Conservation (phyloP, 2,113 vertebrate species). For the Dicerorhinus sumatrensis region DNA sequence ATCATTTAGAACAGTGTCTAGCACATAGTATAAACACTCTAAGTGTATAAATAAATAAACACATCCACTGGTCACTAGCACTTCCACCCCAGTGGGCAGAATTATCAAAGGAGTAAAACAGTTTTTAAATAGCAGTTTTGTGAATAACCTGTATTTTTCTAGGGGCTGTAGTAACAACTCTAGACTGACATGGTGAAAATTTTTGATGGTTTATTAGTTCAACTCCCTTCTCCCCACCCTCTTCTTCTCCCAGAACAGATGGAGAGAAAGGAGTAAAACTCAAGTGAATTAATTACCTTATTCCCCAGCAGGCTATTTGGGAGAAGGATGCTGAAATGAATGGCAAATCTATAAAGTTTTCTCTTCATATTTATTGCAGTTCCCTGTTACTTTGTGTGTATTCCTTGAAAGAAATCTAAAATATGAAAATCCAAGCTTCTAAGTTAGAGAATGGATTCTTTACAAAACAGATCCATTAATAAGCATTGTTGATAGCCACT, state of each 20-base stretch:
- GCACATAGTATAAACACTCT: not conserved
- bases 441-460: not conserved
- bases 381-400: not conserved
- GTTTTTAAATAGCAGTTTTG: not conserved
- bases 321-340: slow-evolving; percentile 1
- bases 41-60: not conserved
- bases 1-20: not conserved
- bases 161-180: not conserved
- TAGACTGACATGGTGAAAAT: not conserved
- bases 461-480: not conserved
- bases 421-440: not conserved
- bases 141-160: not conserved
- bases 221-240: not conserved
- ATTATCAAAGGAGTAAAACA: not conserved
- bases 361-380: not conserved
- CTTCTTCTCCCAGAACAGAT: not conserved
- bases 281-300: slow-evolving; percentile 41
- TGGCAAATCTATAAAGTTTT: not conserved
- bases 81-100: not conserved
- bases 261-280: slow-evolving; percentile 16
- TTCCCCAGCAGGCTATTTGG: not conserved
- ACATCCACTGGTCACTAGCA: not conserved
- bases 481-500: not conserved
- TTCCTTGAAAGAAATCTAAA: not conserved
- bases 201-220: slow-evolving; percentile 22